These are phyloP conservation scores for Acromyrmex charruanus DNA, from an alignment of 1,140 invertebrate species.

Conservation along the genomic window DNA sequence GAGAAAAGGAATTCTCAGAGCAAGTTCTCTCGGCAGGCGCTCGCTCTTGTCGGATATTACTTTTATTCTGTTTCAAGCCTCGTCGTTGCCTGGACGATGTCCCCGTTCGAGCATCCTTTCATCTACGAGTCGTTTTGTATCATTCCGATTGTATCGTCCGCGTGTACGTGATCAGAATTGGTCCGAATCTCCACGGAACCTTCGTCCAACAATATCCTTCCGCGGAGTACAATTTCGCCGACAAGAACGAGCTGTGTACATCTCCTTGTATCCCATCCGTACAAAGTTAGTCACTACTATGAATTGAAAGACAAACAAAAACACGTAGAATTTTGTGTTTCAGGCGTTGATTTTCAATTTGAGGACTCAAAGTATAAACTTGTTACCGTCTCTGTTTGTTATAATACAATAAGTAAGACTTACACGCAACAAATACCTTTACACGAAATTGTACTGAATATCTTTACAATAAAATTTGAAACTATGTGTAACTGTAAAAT, in stretches of 20 bases:
- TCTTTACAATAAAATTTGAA: not conserved
- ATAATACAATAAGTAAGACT: not conserved
- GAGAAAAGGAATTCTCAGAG: constrained; percentile 43
- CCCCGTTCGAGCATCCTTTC: constrained; percentile 67
- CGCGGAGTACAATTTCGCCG: constrained; percentile 49
- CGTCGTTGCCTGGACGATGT: constrained; percentile 32
- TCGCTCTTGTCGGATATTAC: constrained; percentile 36
- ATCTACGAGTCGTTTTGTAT: constrained; percentile 68
- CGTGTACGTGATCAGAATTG: constrained; percentile 67
- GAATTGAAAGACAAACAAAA: constrained; percentile 41
- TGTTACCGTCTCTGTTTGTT: not conserved
- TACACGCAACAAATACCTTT: not conserved
- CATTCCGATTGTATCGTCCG: constrained; percentile 38
- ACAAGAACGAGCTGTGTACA: constrained; percentile 48
- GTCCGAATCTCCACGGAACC: constrained; percentile 27
- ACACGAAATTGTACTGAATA: not conserved
- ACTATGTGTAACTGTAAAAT: not conserved
- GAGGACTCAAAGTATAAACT: not conserved
- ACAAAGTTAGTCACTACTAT: constrained; percentile 39
- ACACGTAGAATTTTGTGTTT: not conserved
- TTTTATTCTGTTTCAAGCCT: constrained; percentile 66
- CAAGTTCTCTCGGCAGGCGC: constrained; percentile 47
- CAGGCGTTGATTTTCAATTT: constrained; percentile 41
- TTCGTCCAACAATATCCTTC: constrained; percentile 17
- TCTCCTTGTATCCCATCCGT: constrained; percentile 41